These are phyloP conservation scores for Tiliacea aurago DNA, from an alignment of 2,888 invertebrate species.

Conservation along the genomic window DNA sequence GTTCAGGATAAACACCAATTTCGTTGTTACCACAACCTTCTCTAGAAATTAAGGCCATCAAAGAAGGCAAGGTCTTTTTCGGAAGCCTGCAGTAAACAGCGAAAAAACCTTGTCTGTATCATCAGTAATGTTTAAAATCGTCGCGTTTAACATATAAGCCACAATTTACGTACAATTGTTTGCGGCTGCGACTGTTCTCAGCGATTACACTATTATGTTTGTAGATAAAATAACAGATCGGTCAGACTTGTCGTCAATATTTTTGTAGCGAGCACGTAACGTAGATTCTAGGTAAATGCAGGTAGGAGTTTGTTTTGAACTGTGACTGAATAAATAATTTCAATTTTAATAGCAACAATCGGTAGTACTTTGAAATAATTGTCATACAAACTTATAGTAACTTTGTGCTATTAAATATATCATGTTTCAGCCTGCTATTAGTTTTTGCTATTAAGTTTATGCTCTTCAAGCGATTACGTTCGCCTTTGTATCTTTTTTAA, in stretches of 20 bases:
- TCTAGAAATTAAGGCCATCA: slow-evolving; percentile 6
- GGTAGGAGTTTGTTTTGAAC: slow-evolving; percentile 2
- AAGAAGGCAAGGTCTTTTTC: slow-evolving; percentile 17
- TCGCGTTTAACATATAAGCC: slow-evolving; percentile 53
- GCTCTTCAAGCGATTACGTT: no score
- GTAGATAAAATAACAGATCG: slow-evolving; percentile 29
- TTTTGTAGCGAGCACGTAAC: slow-evolving; percentile 26
- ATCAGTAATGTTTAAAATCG: slow-evolving; percentile 42
- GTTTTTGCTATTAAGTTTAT: no score
- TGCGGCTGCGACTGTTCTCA: slow-evolving; percentile 13
- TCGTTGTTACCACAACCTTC: slow-evolving; percentile 14
- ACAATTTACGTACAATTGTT: slow-evolving; percentile 51
- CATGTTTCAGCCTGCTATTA: no score
- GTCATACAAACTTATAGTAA: no score
- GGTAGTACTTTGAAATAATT: no score
- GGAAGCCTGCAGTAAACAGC: slow-evolving; percentile 7
- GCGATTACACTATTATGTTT: slow-evolving; percentile 40
- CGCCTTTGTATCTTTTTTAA: no score
- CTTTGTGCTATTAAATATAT: no score
- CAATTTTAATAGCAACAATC: no score
- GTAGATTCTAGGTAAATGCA: background rate
- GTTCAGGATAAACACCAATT: background rate
- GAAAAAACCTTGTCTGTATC: slow-evolving; percentile 45
- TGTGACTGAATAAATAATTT: no score
- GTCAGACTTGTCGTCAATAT: slow-evolving; percentile 21